Evolutionary conservation across 2,113 vertebrate genomes (phyloP).

Genomic region (Lathamus discolor): DNA sequence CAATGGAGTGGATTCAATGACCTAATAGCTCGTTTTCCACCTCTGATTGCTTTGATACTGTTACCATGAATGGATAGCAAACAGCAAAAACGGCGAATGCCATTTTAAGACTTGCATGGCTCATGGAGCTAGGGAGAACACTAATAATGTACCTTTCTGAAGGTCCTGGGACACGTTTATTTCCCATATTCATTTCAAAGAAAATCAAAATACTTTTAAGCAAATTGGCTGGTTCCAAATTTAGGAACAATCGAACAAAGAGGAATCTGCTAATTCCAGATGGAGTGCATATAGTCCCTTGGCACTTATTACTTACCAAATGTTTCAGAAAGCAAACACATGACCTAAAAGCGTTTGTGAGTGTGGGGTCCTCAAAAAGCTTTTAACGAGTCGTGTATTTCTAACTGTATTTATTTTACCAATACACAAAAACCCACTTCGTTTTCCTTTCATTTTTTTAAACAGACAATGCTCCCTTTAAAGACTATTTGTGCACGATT

Average conservation of each 20-base stretch:
- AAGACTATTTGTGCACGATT: conserved; percentile 65
- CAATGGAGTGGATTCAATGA: background rate
- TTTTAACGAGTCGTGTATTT: conserved; percentile 76
- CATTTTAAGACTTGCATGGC: background rate
- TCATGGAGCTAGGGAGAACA: background rate
- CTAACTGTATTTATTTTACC: conserved; percentile 68
- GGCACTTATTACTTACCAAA: conserved; percentile 81
- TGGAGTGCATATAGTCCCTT: conserved; percentile 78
- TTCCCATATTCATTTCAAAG: conserved; percentile 73
- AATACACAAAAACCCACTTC: background rate
- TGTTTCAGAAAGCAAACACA: conserved; percentile 82
- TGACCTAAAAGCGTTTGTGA: conserved; percentile 80
- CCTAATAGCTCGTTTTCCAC: conserved; percentile 15
- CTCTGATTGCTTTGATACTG: conserved; percentile 51
- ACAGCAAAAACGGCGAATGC: conserved; percentile 16
- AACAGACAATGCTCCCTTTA: conserved; percentile 66
- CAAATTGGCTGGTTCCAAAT: conserved; percentile 64
- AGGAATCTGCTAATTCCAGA: conserved; percentile 79
- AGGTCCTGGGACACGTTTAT: conserved; percentile 49
- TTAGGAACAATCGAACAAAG: conserved; percentile 75
- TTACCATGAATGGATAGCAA: conserved; percentile 23
- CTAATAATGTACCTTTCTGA: conserved; percentile 21
- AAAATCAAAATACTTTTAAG: conserved; percentile 78
- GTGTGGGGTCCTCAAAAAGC: conserved; percentile 75
- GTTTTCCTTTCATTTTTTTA: background rate